Percentiles rank a stretch among this genome's conserved stretches.
Evolutionary conservation across 1,140 invertebrate genomes (phyloP).

Genomic region (Anoplolepis gracilipes): DNA sequence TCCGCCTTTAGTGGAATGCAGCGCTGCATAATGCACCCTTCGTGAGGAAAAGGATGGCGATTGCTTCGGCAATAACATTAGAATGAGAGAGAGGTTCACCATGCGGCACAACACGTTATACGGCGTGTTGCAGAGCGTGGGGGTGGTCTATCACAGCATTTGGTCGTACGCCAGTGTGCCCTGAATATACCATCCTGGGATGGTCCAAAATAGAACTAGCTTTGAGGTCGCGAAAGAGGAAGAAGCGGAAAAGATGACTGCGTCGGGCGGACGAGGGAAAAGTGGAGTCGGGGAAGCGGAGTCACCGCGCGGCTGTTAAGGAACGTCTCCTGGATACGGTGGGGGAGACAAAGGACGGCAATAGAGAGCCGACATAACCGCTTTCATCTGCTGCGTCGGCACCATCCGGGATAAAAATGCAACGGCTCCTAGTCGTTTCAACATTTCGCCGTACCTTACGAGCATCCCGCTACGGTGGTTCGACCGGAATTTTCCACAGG

Average conservation of each 20-base stretch:
- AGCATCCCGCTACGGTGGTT: slow-evolving; percentile 62
- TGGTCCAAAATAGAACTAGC: slow-evolving; percentile 76
- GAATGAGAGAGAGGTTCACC: slow-evolving; percentile 59
- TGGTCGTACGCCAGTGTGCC: slow-evolving; percentile 78
- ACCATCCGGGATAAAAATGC: slow-evolving; percentile 75
- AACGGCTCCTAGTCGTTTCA: slow-evolving; percentile 73
- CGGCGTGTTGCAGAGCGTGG: slow-evolving; percentile 60
- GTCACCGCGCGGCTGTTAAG: slow-evolving; percentile 64
- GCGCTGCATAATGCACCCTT: slow-evolving; percentile 38
- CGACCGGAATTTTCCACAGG: slow-evolving; percentile 63
- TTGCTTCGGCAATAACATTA: slow-evolving; percentile 70
- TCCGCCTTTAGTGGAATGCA: slow-evolving; percentile 58
- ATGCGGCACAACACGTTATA: slow-evolving; percentile 62
- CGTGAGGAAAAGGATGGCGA: slow-evolving; percentile 22
- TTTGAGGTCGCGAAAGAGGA: slow-evolving; percentile 74
- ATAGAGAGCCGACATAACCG: slow-evolving; percentile 75
- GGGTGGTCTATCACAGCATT: slow-evolving; percentile 73
- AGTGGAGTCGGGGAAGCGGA: slow-evolving; percentile 12
- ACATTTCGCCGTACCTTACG: slow-evolving; percentile 74
- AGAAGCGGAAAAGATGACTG: slow-evolving; percentile 56
- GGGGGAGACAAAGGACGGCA: slow-evolving; percentile 77
- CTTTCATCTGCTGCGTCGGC: slow-evolving; percentile 80
- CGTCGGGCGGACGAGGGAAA: not conserved
- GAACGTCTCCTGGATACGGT: slow-evolving; percentile 45
- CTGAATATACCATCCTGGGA: slow-evolving; percentile 71